Evolutionary conservation across 1,140 invertebrate species (phyloP), one percentile per base, ranked within the genome.

Genomic region (Aplysia californica): DNA sequence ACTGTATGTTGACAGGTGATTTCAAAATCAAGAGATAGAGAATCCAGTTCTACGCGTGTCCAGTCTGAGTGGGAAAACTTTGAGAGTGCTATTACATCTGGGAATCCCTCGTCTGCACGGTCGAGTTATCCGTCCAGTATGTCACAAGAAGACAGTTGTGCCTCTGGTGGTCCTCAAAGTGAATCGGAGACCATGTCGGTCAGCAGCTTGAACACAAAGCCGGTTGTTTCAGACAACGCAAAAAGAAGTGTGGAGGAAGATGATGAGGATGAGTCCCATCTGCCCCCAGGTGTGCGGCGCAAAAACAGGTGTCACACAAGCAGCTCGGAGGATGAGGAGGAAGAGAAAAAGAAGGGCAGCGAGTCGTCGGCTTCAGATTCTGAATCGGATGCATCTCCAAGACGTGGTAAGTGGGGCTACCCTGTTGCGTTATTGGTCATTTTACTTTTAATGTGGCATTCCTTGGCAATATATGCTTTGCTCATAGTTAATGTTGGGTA

Each of bases 211-310:
- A n/a, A n/a, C n/a, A n/a, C n/a, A n/a, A n/a, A n/a, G n/a, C n/a
- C n/a, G n/a, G n/a, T n/a, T n/a, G n/a, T n/a, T n/a, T n/a, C n/a
- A n/a, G n/a, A n/a, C n/a, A n/a, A n/a, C n/a, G n/a, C n/a, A n/a
- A n/a, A n/a, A n/a, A n/a, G n/a, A n/a, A n/a, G n/a, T n/a, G n/a
- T n/a, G n/a, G 26, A 68, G 5, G 33, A 71, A 3, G 71, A 61
- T 18, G 71, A 73, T 3, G 71, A 75, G 21, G 72, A 75, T 75
- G 70, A 72, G 23, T 72, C 70, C n/a, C 70, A 72, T 26, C 61
- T 75, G 15, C 72, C 72, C 29, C 72, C 72, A 21, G 72, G 72
- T 21, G 72, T 75, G 56, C 26, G 72, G 31, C 64, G 55, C 39
- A 65, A 66, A 21, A 75, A 75, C 55, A 75, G 59, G 39, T 75